Conservation (phyloP, 2,797 vertebrate genomes). For the Myioborus miniatus region DNA sequence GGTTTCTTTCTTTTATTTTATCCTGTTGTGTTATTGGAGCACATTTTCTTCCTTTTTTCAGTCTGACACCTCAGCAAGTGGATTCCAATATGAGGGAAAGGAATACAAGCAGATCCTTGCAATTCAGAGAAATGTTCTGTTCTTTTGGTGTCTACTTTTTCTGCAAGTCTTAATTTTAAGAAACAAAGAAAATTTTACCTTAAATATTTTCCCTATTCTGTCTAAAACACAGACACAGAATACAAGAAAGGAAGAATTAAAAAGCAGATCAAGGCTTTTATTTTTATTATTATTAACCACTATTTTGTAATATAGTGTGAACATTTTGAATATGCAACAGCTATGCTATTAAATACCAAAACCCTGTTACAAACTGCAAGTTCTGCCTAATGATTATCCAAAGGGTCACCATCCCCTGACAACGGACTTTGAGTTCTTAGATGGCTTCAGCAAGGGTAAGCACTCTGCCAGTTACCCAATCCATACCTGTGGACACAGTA, state of each 20-base stretch:
- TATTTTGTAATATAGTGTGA: background rate
- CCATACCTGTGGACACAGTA: accelerated
- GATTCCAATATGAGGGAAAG: background rate
- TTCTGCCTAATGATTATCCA: background rate
- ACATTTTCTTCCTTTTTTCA: background rate
- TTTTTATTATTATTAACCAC: background rate
- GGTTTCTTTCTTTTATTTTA: background rate
- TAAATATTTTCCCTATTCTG: background rate
- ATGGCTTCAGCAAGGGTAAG: background rate
- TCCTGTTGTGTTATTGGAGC: background rate
- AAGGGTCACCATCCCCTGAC: background rate
- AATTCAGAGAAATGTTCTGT: background rate
- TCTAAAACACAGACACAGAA: background rate
- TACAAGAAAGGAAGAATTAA: background rate
- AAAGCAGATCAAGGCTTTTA: background rate
- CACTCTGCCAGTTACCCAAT: background rate
- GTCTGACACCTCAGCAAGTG: background rate
- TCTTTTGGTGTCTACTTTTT: background rate
- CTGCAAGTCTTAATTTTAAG: background rate
- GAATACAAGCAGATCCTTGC: background rate
- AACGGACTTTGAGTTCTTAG: background rate
- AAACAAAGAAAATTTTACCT: background rate
- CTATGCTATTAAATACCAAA: background rate
- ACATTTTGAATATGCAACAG: background rate
- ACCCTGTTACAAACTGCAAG: background rate